A percentile compares a stretch with the other conserved stretches of the same genome.
phyloP scores from a whole-genome alignment of 2,888 invertebrate genomes.

The Cosmopolites sordidus region DNA sequence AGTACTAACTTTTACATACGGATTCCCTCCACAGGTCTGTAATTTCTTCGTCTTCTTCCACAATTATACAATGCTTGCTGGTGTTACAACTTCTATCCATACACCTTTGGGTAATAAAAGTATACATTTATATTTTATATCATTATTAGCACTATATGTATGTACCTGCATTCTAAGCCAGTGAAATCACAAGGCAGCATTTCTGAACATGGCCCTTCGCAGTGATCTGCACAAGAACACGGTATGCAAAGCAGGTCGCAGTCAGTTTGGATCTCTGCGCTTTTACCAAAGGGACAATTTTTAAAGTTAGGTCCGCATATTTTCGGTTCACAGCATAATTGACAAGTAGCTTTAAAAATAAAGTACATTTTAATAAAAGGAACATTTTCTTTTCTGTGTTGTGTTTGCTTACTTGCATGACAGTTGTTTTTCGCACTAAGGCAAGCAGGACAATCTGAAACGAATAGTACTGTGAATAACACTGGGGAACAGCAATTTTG shows the following conservation, averaged over 20 bases:
- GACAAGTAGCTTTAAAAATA: conserved; percentile 20
- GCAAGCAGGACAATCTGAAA: conserved; percentile 24
- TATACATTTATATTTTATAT: too few relatives aligned
- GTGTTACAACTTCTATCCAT: conserved; percentile 19
- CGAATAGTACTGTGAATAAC: too few relatives aligned
- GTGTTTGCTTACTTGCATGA: conserved; percentile 22
- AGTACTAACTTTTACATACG: background rate
- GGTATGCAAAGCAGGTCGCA: conserved; percentile 2
- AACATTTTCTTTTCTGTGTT: too few relatives aligned
- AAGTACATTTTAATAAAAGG: too few relatives aligned
- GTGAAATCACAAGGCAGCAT: conserved; percentile 8
- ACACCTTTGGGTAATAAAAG: too few relatives aligned
- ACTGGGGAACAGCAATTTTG: too few relatives aligned
- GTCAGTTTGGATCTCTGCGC: conserved; percentile 17
- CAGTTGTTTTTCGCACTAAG: conserved; percentile 15
- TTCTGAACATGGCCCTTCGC: conserved; percentile 1
- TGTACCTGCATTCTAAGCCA: conserved; percentile 17
- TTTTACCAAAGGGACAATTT: conserved; percentile 17
- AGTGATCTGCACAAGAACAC: conserved; percentile 12
- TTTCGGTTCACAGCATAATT: conserved; percentile 18
- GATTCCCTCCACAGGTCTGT: background rate
- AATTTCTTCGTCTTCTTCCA: conserved; percentile 11
- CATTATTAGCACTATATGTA: too few relatives aligned
- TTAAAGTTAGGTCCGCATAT: conserved; percentile 16
- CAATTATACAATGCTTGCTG: conserved; percentile 18